A percentile compares a stretch with the other conserved stretches of the same genome.
Conservation (phyloP, 2,888 invertebrate genomes). For the Temnothorax ravouxi region DNA sequence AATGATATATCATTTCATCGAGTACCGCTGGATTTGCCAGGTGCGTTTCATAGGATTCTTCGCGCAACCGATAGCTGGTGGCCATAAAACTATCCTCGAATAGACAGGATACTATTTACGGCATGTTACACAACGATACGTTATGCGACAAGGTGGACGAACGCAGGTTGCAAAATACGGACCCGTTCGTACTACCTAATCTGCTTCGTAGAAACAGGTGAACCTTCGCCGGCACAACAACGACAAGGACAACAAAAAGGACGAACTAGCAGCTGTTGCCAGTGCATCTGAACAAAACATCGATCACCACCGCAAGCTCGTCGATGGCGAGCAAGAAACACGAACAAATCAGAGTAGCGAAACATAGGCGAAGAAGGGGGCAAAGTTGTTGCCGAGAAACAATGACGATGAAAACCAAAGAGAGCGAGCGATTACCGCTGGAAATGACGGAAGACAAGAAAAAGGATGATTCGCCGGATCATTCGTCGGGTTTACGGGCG, state of each 20-base stretch:
- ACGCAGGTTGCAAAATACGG: slow-evolving; percentile 14
- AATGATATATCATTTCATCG: background rate
- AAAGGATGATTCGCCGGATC: slow-evolving; percentile 52
- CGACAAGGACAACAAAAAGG: slow-evolving; percentile 14
- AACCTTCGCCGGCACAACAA: background rate
- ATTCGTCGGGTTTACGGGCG: slow-evolving; percentile 69
- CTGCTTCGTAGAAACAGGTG: slow-evolving; percentile 24
- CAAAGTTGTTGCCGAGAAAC: slow-evolving; percentile 44
- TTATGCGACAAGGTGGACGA: background rate
- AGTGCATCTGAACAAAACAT: slow-evolving; percentile 35
- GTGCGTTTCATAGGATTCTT: background rate
- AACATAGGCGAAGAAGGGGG: slow-evolving; percentile 19
- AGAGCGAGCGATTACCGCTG: slow-evolving; percentile 53
- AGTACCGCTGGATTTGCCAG: background rate
- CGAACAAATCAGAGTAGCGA: slow-evolving; percentile 43
- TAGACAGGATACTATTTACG: slow-evolving; percentile 16
- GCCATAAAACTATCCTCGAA: slow-evolving; percentile 2
- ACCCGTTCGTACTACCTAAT: slow-evolving; percentile 22
- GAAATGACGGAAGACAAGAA: slow-evolving; percentile 53
- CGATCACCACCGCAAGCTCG: slow-evolving; percentile 41
- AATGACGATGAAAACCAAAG: slow-evolving; percentile 48
- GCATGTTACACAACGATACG: background rate
- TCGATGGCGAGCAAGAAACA: slow-evolving; percentile 40
- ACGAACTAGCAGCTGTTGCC: slow-evolving; percentile 35
- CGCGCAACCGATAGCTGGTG: too few species aligned